Evolutionary conservation across 2,888 invertebrate species (phyloP), one percentile per base, ranked within the genome.

Genomic region (Ochlodes sylvanus): DNA sequence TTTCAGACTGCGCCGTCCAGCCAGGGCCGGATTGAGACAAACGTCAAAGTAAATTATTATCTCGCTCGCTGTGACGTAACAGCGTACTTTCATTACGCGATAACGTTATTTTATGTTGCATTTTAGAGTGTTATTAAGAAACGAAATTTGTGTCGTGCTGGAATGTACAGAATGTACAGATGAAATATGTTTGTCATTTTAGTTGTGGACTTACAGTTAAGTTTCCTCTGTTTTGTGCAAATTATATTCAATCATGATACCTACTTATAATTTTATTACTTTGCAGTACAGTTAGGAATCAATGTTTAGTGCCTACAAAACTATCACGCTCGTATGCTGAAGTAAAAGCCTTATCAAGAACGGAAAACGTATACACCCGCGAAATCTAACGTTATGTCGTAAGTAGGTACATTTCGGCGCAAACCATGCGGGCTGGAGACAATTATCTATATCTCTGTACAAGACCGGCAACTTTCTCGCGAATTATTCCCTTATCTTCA

Each of bases 1-100:
- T 93, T 93, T 92, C 92, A 93, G 92, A 86, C 90, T 89, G 85
- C 90, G 88, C 91, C 91, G 92, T 86, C 90, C 92, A 86, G 76
- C 77, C 93, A 90, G 92, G 89, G 87, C 62, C 82, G 92, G 75
- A 88, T 79, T 90, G 75, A 76, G 77, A 76, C 71, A 70, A 76
- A 72, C 70, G 70, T 73, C 76, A 70, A 78, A 79, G 76, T 79
- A 69, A 69, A 71, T 70, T 70, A 74, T 74, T 71, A 70, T 70
- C 64, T 74, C 69, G 65, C 64, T 67, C 57, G 68, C 50, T 63
- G 63, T 70, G 68, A 63, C 54, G 63, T 69, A 69, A 68, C 68
- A 69, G 58, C 21, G 57, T 57, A 63, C 54, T 64, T 63, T 64
- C 69, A 69, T 64, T 63, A 69, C 44, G 63, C 60, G 54, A 64